phyloP scores from a whole-genome alignment of 2,888 invertebrate genomes.

The Pelosia muscerda region DNA sequence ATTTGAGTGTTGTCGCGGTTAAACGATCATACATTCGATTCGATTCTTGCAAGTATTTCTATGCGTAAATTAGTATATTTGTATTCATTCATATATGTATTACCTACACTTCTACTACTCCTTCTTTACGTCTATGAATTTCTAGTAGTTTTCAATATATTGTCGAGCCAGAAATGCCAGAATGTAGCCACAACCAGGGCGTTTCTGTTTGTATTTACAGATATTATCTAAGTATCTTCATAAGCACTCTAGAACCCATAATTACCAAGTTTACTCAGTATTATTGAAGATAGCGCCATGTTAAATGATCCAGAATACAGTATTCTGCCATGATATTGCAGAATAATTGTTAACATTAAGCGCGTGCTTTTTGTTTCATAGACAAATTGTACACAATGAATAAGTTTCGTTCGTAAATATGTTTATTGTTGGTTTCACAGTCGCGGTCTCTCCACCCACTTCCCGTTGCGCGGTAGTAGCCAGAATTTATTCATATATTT shows the following conservation, averaged over 20 bases:
- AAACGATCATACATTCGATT: neutral
- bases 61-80: neutral
- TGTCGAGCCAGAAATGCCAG: too few relatives aligned
- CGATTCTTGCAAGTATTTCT: neutral
- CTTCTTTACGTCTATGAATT: too few relatives aligned
- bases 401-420: neutral
- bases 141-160: too few relatives aligned
- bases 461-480: constrained; percentile 19
- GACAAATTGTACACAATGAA: neutral
- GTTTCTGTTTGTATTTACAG: too few relatives aligned
- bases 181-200: too few relatives aligned
- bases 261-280: neutral
- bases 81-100: too few relatives aligned
- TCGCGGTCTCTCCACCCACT: constrained; percentile 36
- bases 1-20: too few relatives aligned
- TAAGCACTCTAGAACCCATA: too few relatives aligned
- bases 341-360: neutral
- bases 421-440: neutral
- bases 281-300: neutral
- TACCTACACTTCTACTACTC: too few relatives aligned
- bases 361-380: neutral
- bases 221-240: too few relatives aligned
- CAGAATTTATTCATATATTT: constrained; percentile 13
- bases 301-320: neutral
- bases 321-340: neutral